Conservation (phyloP, 2,888 invertebrate genomes). For the Celastrina argiolus region DNA sequence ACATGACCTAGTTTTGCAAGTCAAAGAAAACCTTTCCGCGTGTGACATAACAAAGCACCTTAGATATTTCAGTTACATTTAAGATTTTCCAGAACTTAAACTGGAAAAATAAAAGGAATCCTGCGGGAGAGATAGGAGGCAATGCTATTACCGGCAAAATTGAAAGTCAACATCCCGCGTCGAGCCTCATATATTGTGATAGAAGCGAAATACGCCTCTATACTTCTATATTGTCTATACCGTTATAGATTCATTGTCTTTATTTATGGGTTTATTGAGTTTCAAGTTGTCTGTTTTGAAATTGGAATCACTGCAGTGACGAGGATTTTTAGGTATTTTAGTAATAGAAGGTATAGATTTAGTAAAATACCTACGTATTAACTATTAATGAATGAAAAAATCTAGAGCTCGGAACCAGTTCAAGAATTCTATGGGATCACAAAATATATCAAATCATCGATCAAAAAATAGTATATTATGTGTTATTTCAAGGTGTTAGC, state of each 20-base stretch:
- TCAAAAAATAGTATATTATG: no score
- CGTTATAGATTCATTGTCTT: not conserved
- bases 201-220: conserved; percentile 22
- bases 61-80: conserved; percentile 13
- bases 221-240: not conserved
- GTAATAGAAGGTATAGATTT: no score
- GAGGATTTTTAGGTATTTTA: no score
- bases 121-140: conserved; percentile 31
- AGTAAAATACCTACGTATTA: no score
- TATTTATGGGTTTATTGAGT: not conserved
- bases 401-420: no score
- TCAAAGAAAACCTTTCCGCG: not conserved
- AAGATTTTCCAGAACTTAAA: conserved; percentile 5
- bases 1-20: not conserved
- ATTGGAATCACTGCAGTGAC: no score
- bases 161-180: conserved; percentile 47
- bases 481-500: no score
- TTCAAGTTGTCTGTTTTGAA: no score
- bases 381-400: no score
- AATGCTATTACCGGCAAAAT: conserved; percentile 43
- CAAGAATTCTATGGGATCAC: no score
- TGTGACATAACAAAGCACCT: not conserved
- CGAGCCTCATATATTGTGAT: conserved; percentile 31
- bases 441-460: no score
- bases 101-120: conserved; percentile 25